Conservation (phyloP, 2,113 vertebrate species). For the Falco punctatus region DNA sequence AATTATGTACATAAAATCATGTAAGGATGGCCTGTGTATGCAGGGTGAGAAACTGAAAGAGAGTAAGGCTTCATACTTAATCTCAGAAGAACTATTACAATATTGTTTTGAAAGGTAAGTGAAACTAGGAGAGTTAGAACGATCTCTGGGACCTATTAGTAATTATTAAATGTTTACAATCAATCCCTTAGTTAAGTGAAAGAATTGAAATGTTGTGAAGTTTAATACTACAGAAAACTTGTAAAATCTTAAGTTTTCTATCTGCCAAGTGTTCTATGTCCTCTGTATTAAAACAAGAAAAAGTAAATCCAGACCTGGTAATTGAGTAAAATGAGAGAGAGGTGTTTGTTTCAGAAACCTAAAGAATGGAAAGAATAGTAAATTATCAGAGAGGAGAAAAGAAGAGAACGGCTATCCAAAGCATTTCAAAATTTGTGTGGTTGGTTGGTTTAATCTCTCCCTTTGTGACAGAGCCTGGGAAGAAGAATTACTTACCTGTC, state of each 20-base stretch:
- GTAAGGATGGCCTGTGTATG: not conserved
- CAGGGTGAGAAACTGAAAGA: not conserved
- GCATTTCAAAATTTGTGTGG: conserved; percentile 18
- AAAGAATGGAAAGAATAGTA: not conserved
- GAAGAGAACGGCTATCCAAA: not conserved
- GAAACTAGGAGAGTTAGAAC: not conserved
- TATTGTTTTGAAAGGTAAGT: not conserved
- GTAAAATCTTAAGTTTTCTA: not conserved
- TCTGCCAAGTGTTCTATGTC: not conserved
- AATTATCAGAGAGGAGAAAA: conserved; percentile 12
- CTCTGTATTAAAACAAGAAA: not conserved
- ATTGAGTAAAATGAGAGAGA: not conserved
- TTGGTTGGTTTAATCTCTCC: conserved; percentile 45
- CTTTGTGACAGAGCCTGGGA: conserved; percentile 52
- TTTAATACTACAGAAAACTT: not conserved
- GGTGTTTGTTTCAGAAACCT: not conserved
- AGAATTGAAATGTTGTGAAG: not conserved
- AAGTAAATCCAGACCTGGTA: not conserved
- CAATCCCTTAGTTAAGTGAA: not conserved
- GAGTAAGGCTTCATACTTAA: not conserved
- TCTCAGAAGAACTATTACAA: not conserved
- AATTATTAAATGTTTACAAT: not conserved
- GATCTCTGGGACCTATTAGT: not conserved
- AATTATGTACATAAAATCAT: not conserved
- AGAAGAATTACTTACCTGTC: conserved; percentile 62